Percentiles rank a stretch among this genome's conserved stretches.
Conservation (phyloP, 2,888 invertebrate species). For the Globia sparganii region DNA sequence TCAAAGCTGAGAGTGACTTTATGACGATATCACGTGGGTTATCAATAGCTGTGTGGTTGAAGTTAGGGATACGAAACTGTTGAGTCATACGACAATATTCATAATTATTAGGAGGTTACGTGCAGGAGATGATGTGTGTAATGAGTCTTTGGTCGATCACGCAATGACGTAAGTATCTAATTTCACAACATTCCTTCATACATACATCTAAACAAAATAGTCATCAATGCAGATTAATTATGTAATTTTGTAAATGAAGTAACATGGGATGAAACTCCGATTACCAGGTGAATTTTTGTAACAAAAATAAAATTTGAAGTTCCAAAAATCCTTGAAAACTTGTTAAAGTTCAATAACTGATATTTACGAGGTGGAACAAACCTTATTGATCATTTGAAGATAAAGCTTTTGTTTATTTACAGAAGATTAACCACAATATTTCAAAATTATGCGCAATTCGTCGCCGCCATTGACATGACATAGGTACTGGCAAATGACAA, state of each 20-base stretch:
- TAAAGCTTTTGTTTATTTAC: constrained; percentile 22
- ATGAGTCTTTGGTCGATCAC: background rate
- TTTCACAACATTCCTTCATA: background rate
- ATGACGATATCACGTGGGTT: constrained; percentile 15
- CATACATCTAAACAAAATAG: background rate
- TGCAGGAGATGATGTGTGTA: background rate
- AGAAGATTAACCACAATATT: constrained; percentile 13
- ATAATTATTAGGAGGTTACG: background rate
- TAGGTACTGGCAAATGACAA: constrained; percentile 10
- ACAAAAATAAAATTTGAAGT: background rate
- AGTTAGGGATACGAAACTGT: constrained; percentile 7
- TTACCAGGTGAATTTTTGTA: background rate
- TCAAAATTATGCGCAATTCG: constrained; percentile 43
- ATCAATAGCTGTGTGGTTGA: constrained; percentile 28
- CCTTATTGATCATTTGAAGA: background rate
- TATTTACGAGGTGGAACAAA: constrained; percentile 11
- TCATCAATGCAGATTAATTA: background rate
- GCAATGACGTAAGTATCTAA: constrained; percentile 15
- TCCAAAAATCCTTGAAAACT: background rate
- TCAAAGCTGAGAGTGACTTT: constrained; percentile 47
- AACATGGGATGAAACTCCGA: background rate
- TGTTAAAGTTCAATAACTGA: constrained; percentile 4
- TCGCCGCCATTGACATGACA: constrained; percentile 28
- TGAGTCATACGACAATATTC: background rate
- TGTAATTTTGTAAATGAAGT: background rate